Conservation (phyloP, 2,888 invertebrate genomes). For the Aphodius granarius region DNA sequence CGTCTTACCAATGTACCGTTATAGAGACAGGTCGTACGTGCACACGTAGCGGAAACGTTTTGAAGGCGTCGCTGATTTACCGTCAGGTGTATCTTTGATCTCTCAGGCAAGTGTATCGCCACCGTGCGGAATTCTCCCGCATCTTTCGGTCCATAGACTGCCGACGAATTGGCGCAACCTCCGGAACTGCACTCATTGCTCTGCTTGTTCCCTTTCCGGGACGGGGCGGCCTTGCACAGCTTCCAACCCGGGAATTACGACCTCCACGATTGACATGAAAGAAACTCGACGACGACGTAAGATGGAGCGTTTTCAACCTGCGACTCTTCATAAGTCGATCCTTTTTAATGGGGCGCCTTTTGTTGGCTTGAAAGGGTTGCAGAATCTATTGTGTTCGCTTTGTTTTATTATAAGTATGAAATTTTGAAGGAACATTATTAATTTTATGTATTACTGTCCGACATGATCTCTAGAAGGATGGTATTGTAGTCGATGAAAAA, state of each 20-base stretch:
- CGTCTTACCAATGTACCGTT: neutral
- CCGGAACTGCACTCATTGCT: neutral
- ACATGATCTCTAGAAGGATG: too few relatives aligned
- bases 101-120: slow-evolving; percentile 13
- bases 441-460: too few relatives aligned
- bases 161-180: neutral
- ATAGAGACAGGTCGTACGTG: neutral
- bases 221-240: neutral
- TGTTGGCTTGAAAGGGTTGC: too few relatives aligned
- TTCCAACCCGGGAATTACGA: neutral
- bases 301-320: neutral
- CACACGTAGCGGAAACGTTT: slow-evolving; percentile 7
- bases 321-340: neutral
- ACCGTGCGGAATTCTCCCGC: slow-evolving; percentile 7
- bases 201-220: neutral
- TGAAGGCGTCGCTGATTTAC: slow-evolving; percentile 14
- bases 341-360: too few relatives aligned
- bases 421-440: too few relatives aligned
- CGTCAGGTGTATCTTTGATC: slow-evolving; percentile 16
- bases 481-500: too few relatives aligned
- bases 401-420: too few relatives aligned
- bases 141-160: neutral
- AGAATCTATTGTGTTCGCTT: too few relatives aligned
- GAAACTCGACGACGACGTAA: neutral
- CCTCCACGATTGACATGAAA: neutral